phyloP scores from a whole-genome alignment of 2,888 invertebrate genomes.

The Ariolimax columbianus region DNA sequence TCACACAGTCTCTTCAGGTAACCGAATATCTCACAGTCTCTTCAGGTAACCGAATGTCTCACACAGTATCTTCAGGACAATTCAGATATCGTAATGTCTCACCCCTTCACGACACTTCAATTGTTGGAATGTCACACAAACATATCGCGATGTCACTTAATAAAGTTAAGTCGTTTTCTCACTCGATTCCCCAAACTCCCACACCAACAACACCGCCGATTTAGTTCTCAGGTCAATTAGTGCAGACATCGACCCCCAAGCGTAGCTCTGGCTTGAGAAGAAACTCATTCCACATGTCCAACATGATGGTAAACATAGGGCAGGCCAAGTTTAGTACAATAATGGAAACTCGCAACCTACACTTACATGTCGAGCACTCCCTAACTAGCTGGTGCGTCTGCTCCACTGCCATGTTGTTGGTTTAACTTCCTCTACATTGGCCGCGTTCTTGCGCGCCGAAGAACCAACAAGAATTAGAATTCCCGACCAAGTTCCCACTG shows the following conservation, averaged over 20 bases:
- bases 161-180: too few relatives aligned
- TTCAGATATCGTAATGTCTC: too few relatives aligned
- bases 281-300: conserved; percentile 7
- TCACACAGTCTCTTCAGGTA: too few relatives aligned
- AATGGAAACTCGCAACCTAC: not conserved
- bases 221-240: not conserved
- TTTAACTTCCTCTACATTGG: conserved; percentile 24
- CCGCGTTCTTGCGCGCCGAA: conserved; percentile 16
- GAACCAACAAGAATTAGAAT: conserved; percentile 37
- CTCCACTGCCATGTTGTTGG: not conserved
- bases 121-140: too few relatives aligned
- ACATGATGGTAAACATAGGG: not conserved
- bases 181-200: not conserved
- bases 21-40: too few relatives aligned
- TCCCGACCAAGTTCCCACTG: conserved; percentile 25
- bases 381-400: not conserved
- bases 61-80: too few relatives aligned
- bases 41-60: too few relatives aligned
- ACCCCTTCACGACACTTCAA: too few relatives aligned
- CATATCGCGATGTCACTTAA: too few relatives aligned
- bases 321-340: not conserved
- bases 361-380: not conserved
- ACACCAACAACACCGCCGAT: not conserved
- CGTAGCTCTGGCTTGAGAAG: not conserved
- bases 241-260: not conserved